Evolutionary conservation across 2,888 invertebrate genomes (phyloP).

Genomic region (Zaprionus obscuricornis): DNA sequence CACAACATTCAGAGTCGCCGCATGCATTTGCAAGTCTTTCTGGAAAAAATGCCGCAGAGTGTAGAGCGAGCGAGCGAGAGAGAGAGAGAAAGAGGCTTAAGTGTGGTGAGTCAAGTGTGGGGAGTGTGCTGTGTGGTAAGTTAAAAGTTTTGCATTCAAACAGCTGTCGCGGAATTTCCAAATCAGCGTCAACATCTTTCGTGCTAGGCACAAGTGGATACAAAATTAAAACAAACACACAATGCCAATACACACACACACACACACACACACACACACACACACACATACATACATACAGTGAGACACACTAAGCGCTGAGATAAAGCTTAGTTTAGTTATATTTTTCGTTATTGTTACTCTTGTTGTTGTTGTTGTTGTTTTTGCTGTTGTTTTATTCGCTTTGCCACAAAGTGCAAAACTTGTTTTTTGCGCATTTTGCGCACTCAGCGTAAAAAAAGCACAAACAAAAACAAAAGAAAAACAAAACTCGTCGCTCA

Average conservation of each 20-base stretch:
- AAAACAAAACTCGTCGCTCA: constrained; percentile 57
- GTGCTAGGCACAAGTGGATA: constrained; percentile 75
- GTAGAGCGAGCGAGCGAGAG: too few species aligned
- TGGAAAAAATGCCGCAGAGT: constrained; percentile 32
- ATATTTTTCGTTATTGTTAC: constrained; percentile 12
- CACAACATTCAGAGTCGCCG: constrained; percentile 13
- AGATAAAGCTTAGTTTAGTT: constrained; percentile 60
- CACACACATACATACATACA: constrained; percentile 12
- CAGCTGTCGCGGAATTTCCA: constrained; percentile 55
- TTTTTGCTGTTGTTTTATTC: constrained; percentile 26
- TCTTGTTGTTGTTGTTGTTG: constrained; percentile 4
- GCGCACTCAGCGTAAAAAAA: constrained; percentile 71
- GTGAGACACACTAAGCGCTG: constrained; percentile 41
- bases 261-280: constrained; percentile 29
- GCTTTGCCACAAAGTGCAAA: constrained; percentile 66
- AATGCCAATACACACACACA: constrained; percentile 32
- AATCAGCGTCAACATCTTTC: constrained; percentile 57
- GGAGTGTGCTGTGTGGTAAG: too few species aligned
- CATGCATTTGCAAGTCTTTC: constrained; percentile 15
- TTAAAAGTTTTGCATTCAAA: too few species aligned
- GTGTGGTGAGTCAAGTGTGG: too few species aligned
- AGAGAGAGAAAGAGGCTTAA: too few species aligned
- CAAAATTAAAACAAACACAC: constrained; percentile 70
- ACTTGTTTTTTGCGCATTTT: constrained; percentile 76
- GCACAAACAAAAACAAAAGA: constrained; percentile 32